Base-by-base conservation (phyloP, 1,140 invertebrate genomes). In the Hesperophylax magnus region DNA sequence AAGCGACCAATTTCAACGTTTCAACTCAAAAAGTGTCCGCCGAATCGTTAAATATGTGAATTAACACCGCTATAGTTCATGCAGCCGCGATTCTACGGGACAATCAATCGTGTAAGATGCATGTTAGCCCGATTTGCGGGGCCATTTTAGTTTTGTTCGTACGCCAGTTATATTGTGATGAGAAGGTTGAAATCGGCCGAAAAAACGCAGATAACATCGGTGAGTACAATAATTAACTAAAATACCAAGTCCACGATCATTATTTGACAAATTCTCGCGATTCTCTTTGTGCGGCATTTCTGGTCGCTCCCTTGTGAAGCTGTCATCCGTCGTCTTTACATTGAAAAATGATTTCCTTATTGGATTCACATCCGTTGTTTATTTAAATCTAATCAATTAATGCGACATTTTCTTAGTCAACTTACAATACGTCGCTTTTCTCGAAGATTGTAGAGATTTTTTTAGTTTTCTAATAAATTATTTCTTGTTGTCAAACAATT, bases 121-220 rank as follows among this genome's bases (percentile, higher is more conserved):
- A 80, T 77, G 67, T 80, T 24, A 76, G 79, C 74, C 47, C 76
- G 71, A 80, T 72, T 69, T 27, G 65, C 61, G 74, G 71, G 71
- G 79, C 79, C 79, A 80, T 80, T 76, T 80, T 80, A 63, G 63
- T 80, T 80, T 77, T 65, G 58, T 80, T 80, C 18, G 71, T 80
- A 22, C 71, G 67, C 34, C 60, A 67, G 20, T 76, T 76, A 74
- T 65, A 76, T 72, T 80, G 79, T 58, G 71, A 80, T 20, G 63
- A 78, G 14, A 69, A 54, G 20, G 34, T 67, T 54, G 77, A 69
- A 18, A 69, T 11, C 20, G 39, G 31, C 22, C 39, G 54, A 27
- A 78, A 78, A 31, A n/a, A 54, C 77, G 63, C 20, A 56, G 63
- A 69, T 34, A 27, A 34, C 11, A 78, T 69, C 77, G 77, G 77